Base-by-base conservation (phyloP, 2,888 invertebrate species). In the Tiphia femorata region DNA sequence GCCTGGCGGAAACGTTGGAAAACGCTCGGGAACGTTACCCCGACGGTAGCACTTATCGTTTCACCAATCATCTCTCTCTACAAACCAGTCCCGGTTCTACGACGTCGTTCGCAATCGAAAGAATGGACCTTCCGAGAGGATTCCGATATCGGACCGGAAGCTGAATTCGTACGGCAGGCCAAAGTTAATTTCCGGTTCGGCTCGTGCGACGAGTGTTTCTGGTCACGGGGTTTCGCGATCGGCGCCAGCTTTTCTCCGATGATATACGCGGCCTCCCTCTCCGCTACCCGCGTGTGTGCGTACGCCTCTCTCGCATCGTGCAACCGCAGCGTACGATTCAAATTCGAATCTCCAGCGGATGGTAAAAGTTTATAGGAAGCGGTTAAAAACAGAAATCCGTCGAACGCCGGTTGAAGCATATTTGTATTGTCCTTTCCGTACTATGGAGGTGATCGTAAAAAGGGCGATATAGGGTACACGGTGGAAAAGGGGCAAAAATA, bases 171-270 rank as follows among this genome's bases (percentile, higher is more conserved):
- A 20, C 41, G 10, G 33, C n/a, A 37, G 30, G 47, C 42, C 30
- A 27, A 23, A 40, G 61, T 52, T 63, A 61, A 61, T 61, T 63
- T 63, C 61, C 62, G 12, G 62, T 61, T 61, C 43, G 53, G 33
- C 55, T 38, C 41, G 49, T 42, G 58, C 52, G 44, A 57, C 56
- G 53, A 56, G 48, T 53, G 44, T 50, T 23, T 38, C 43, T 43
- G 30, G 30, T 27, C 38, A 27, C 54, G n/a, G n/a, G 52, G 52
- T 57, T 53, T 46, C 56, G 52, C 14, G 46, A 21, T 19, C 23
- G 20, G 50, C 27, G 35, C 16, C 38, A 35, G 12, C 33, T 37
- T 20, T 30, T 23, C 30, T 50, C 37, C 50, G n/a, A 49, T 50
- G 37, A 66, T 51, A 41, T 44, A 57, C 54, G 35, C 38, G 51